A percentile compares a stretch with the other conserved stretches of the same genome.
Conservation (phyloP, 1,140 invertebrate genomes). For the Lithobius niger region DNA sequence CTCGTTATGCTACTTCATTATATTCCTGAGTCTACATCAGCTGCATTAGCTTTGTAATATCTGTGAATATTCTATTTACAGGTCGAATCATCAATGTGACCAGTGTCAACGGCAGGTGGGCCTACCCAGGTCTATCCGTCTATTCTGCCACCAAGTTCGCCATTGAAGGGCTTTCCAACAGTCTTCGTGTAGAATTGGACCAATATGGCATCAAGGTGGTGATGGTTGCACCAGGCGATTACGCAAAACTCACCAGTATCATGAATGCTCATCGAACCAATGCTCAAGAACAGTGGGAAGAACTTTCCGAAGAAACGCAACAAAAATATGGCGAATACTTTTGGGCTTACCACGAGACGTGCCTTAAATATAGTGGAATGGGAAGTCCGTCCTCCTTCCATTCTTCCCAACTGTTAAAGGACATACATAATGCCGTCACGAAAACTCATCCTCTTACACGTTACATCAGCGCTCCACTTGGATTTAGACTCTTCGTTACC, state of each 20-base stretch:
- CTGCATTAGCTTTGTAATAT: too few species aligned
- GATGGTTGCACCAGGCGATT: constrained; percentile 30
- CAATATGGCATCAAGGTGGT: constrained; percentile 29
- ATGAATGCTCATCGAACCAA: constrained; percentile 16
- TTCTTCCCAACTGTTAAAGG: too few species aligned
- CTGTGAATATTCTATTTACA: constrained; percentile 8
- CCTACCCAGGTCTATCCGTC: constrained; percentile 24
- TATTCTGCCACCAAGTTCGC: constrained; percentile 32
- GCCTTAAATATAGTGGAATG: too few species aligned
- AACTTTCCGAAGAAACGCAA: constrained; percentile 11
- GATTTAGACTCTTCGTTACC: too few species aligned
- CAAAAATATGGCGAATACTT: constrained; percentile 17
- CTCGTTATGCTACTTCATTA: too few species aligned
- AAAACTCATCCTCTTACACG: too few species aligned
- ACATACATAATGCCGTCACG: too few species aligned
- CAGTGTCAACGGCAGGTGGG: constrained; percentile 29
- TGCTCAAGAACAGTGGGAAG: constrained; percentile 17
- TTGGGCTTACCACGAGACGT: neutral
- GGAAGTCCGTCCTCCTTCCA: too few species aligned
- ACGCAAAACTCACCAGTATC: constrained; percentile 28
- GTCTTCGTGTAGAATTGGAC: constrained; percentile 26
- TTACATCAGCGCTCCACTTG: too few species aligned
- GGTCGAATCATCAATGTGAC: constrained; percentile 32
- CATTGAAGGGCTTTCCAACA: constrained; percentile 27
- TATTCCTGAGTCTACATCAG: too few species aligned